A percentile compares a stretch with the other conserved stretches of the same genome.
phyloP scores from a whole-genome alignment of 2,113 vertebrate genomes.

The cat (Felis catus) region DNA sequence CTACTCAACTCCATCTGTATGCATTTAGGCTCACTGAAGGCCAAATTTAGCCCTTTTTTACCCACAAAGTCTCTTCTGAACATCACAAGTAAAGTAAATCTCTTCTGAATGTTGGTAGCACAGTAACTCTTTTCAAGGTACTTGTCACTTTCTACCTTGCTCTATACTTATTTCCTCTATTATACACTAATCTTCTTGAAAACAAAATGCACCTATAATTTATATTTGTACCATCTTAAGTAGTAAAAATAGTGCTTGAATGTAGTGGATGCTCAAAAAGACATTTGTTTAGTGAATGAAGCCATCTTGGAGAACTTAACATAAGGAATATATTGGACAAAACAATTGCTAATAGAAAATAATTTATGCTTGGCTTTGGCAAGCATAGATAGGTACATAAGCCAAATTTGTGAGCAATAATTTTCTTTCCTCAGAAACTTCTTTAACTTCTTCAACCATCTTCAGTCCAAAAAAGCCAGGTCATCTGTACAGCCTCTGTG shows the following conservation, averaged over 20 bases:
- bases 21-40: not conserved
- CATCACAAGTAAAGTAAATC: not conserved
- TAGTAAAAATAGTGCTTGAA: not conserved
- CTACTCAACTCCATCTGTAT: not conserved
- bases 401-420: not conserved
- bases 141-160: not conserved
- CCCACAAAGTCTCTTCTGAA: not conserved
- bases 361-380: not conserved
- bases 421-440: not conserved
- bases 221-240: not conserved
- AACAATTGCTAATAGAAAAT: slow-evolving; percentile 35
- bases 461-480: not conserved
- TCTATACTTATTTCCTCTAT: not conserved
- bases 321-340: not conserved
- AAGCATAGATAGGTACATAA: not conserved
- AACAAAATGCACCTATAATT: not conserved
- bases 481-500: not conserved
- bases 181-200: not conserved
- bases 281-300: not conserved
- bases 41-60: not conserved
- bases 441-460: not conserved
- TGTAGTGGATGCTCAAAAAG: not conserved
- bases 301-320: not conserved
- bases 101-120: not conserved
- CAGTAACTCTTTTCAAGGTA: not conserved